Percentiles rank a stretch among this genome's conserved stretches.
These are phyloP conservation scores for Lateolabrax maculatus DNA, from an alignment of 2,797 vertebrate species.

Conservation along the genomic window DNA sequence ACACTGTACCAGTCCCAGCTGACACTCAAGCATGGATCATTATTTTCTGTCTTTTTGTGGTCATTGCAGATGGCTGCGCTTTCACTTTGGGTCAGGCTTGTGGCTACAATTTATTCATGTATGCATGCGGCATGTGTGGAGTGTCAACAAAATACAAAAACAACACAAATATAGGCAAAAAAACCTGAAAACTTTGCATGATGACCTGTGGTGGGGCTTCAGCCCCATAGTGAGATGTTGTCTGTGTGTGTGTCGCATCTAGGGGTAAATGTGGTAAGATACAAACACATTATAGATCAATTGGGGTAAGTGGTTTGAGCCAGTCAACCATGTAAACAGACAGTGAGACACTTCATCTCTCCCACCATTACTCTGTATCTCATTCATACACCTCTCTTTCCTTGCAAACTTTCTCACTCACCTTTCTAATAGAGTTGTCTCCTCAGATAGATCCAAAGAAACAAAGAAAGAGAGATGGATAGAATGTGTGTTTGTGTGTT, in stretches of 20 bases:
- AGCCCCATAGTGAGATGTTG: neutral
- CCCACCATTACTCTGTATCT: conserved; percentile 39
- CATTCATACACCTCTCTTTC: conserved; percentile 7
- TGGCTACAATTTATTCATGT: conserved; percentile 8
- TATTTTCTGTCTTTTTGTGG: conserved; percentile 30
- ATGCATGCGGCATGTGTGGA: neutral
- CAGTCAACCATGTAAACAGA: conserved; percentile 60
- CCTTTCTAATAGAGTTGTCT: conserved; percentile 10
- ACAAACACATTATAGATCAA: conserved; percentile 62
- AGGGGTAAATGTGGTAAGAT: conserved; percentile 27
- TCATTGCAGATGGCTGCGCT: conserved; percentile 13
- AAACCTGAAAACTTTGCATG: neutral
- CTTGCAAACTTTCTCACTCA: neutral
- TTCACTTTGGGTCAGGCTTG: neutral
- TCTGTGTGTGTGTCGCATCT: conserved; percentile 13
- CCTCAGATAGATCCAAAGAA: conserved; percentile 3
- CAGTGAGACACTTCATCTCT: conserved; percentile 55
- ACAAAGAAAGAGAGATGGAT: conserved; percentile 19
- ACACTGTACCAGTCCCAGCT: conserved; percentile 3
- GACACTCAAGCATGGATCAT: conserved; percentile 15
- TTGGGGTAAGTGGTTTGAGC: conserved; percentile 50
- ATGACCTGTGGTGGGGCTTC: neutral
- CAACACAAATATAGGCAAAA: neutral
- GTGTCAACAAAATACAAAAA: neutral
- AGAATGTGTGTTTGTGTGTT: conserved; percentile 1